Base-by-base conservation (phyloP, 2,797 vertebrate genomes). In the Pampus argenteus region DNA sequence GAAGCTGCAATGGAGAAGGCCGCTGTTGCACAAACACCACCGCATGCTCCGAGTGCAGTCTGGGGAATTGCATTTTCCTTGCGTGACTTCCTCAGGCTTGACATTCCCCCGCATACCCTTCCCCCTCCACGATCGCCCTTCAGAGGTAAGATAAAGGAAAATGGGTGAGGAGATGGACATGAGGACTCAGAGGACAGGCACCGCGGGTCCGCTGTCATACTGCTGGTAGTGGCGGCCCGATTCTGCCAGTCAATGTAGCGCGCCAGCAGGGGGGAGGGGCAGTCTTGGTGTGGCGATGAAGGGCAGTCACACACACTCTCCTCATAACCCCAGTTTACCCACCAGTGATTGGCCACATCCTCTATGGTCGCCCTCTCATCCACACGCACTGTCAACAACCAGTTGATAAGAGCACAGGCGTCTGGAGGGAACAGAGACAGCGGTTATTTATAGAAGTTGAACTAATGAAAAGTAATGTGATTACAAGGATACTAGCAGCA, bases 331-430 rank as follows among this genome's bases (percentile, higher is more conserved):
- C 95, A 96, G 88, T 96, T 96, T 65, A 96, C 94, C 95, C 95
- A 96, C 95, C 95, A 96, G 87, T 96, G 95, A 86, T 94, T 95
- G 74, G 95, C 94, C 23, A 96, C 94, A n/a, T 96, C 95, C 86
- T 96, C 95, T 57, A 95, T 92, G 0, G 94, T 96, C 45, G 95
- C 95, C 73, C 95, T 89, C 47, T 95, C 91, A 3, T 95, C 91
- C 54, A 88, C 89, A 26, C 89, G 88, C 13, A 95, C 94, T 23
- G 92, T 94, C 84, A 96, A 77, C 91, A 96, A 82, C 95, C 95
- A 96, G 86, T 95, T 92, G 63, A 96, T 96, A 64, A 96, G 91
- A 50, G 93, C 94, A 15, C 95, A 95, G 71, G 95, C 95, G 5
- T 95, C 95, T 96, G 86, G 56, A 63, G 26, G 71, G 45, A 76